Base-by-base conservation (phyloP, 2,797 vertebrate species). In the Sparus aurata region DNA sequence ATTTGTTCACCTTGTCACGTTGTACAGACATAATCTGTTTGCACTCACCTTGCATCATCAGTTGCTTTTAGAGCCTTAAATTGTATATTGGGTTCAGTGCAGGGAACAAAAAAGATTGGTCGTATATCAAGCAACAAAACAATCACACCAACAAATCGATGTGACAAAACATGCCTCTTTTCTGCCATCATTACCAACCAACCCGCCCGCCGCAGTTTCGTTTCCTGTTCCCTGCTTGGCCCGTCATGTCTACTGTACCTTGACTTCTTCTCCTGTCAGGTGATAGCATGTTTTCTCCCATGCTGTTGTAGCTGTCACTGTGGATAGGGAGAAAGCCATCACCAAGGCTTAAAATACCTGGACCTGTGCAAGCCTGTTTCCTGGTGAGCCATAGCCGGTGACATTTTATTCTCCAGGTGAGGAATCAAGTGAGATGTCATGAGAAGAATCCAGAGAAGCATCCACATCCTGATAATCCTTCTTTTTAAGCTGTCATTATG, bases 251-350 rank as follows among this genome's bases (percentile, higher is more conserved):
- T 41, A 60, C 58, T 60, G 57, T 58, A 53, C n/a, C 66, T 53
- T 43, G 60, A 67, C 57, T 47, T 50, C n/a, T 46, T 34, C 50
- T 52, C 64, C 54, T 34, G 53, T 79, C 69, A 71, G 50, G 54
- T 49, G 62, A 76, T 38, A 38, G 47, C 63, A 64, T 61, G 43
- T 77, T 72, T 77, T 66, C 58, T 84, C 65, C 17, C 73, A 54
- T 82, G 50, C 73, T 30, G 69, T 70, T 79, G 73, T 68, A 68
- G 3, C 78, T 85, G 78, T 82, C 75, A 74, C 63, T 69, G 11
- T 54, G 11, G 47, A 67, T 84, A 55, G 81, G 46, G 57, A 65
- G 53, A 50, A 73, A 73, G 23, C n/a, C 12, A 18, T 43, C 54
- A 38, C 22, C 55, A 1, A 15, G 63, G 76, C 75, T 82, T 52